phyloP scores from a whole-genome alignment of 2,113 vertebrate genomes.

The Microtus montanus region DNA sequence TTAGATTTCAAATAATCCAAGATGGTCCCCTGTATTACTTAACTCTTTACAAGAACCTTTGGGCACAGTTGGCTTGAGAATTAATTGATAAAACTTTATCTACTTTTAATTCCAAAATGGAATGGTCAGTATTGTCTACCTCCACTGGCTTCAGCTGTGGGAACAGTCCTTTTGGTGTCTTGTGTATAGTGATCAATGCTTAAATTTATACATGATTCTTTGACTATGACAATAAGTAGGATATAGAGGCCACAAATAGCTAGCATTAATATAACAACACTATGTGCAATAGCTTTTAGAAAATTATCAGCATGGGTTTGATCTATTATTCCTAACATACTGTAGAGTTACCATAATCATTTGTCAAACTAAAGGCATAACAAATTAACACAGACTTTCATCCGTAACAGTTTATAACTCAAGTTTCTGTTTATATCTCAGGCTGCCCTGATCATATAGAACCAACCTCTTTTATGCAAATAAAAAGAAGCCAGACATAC shows the following conservation, averaged over 20 bases:
- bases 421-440: neutral
- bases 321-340: neutral
- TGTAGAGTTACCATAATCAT: neutral
- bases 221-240: neutral
- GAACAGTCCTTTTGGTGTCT: neutral
- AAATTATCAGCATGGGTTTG: neutral
- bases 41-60: neutral
- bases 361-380: neutral
- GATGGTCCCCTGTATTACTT: neutral
- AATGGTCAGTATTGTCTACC: neutral
- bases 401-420: neutral
- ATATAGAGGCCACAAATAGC: neutral
- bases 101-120: neutral
- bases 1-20: conserved; percentile 19
- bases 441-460: neutral
- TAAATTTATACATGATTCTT: neutral
- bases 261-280: neutral
- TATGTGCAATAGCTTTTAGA: neutral
- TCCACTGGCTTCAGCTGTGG: neutral
- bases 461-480: neutral
- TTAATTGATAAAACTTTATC: neutral
- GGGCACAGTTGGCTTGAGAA: neutral
- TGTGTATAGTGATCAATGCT: neutral
- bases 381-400: neutral
- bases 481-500: neutral